Evolutionary conservation across 1,140 invertebrate genomes (phyloP).

Genomic region (Drosophila rhopaloa): DNA sequence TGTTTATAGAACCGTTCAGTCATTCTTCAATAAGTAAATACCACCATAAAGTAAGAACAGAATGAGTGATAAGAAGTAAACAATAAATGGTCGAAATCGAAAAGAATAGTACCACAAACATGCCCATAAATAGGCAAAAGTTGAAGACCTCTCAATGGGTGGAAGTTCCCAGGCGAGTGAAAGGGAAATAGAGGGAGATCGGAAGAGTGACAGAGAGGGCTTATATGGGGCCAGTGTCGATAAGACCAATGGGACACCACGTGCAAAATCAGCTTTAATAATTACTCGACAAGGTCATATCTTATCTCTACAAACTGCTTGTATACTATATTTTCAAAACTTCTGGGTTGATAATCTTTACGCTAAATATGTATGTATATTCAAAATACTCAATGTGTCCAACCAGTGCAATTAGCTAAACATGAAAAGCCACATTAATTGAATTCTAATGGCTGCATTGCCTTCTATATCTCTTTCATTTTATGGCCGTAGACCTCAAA

Average conservation of each 20-base stretch:
- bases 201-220: slow-evolving; percentile 1
- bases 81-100: slow-evolving; percentile 33
- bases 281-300: slow-evolving; percentile 54
- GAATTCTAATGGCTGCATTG: slow-evolving; percentile 6
- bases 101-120: slow-evolving; percentile 53
- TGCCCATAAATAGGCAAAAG: slow-evolving; percentile 77
- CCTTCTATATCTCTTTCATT: slow-evolving; percentile 6
- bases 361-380: too few relatives aligned
- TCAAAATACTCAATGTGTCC: too few relatives aligned
- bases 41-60: slow-evolving; percentile 2
- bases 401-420: not conserved
- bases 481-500: slow-evolving; percentile 11
- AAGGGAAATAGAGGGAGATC: not conserved
- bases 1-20: slow-evolving; percentile 48
- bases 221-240: not conserved
- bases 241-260: slow-evolving; percentile 24
- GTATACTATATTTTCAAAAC: not conserved
- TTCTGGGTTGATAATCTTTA: too few relatives aligned
- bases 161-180: slow-evolving; percentile 32
- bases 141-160: slow-evolving; percentile 28
- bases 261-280: slow-evolving; percentile 3
- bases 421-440: not conserved
- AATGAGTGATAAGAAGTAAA: slow-evolving; percentile 53
- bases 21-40: slow-evolving; percentile 14
- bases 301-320: slow-evolving; percentile 33